Evolutionary conservation across 2,113 vertebrate species (phyloP).

Genomic region (Sinocyclocheilus grahami): DNA sequence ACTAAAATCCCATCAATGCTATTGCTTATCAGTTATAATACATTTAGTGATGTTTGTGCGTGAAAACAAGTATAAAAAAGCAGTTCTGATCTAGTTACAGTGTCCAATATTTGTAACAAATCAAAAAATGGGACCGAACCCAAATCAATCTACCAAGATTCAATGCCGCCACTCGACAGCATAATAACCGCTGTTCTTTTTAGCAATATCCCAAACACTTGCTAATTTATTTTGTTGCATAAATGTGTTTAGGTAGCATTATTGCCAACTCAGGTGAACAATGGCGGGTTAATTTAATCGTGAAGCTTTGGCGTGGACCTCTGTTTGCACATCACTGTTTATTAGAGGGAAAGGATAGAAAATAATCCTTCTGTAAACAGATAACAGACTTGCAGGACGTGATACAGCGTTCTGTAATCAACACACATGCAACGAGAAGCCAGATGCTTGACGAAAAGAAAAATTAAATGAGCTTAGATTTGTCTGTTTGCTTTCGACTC

Average conservation of each 20-base stretch:
- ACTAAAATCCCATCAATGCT: not conserved
- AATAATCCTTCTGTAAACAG: conserved; percentile 12
- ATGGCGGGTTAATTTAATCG: not conserved
- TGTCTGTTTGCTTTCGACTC: conserved; percentile 23
- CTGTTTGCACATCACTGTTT: conserved; percentile 38
- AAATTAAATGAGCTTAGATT: not conserved
- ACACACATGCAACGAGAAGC: not conserved
- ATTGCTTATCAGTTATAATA: not conserved
- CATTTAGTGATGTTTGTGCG: not conserved
- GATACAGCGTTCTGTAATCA: conserved; percentile 9
- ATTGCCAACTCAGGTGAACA: not conserved
- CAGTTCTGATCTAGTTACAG: not conserved
- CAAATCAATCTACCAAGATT: not conserved
- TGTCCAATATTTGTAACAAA: not conserved
- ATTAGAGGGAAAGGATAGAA: conserved; percentile 18
- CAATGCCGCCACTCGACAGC: not conserved
- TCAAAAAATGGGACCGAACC: not conserved
- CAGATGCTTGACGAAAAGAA: not conserved
- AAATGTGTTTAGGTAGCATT: conserved; percentile 21
- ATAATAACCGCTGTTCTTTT: not conserved
- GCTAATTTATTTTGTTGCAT: conserved; percentile 24
- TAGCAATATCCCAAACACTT: conserved; percentile 7
- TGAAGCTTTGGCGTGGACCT: not conserved
- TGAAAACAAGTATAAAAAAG: not conserved
- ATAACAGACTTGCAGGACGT: not conserved